A percentile compares a stretch with the other conserved stretches of the same genome.
Evolutionary conservation across 2,888 invertebrate species (phyloP).

Genomic region (Stenotaenia linearis): DNA sequence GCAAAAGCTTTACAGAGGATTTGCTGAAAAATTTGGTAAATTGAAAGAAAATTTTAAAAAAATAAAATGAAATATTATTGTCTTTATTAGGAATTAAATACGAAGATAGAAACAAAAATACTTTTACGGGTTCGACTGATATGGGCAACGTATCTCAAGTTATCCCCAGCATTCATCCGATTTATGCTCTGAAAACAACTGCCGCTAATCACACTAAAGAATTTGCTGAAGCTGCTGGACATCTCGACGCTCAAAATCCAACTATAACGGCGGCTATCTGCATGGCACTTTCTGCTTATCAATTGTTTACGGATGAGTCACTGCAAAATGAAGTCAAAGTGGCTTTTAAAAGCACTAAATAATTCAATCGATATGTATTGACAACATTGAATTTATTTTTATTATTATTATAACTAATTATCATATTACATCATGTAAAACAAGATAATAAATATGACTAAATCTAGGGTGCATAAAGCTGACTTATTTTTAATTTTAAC

Average conservation of each 20-base stretch:
- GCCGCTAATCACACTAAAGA: conserved; percentile 42
- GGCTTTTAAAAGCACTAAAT: conserved; percentile 35
- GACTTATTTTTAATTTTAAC: not conserved
- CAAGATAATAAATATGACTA: not conserved
- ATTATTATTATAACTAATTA: not conserved
- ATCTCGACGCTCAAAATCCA: conserved; percentile 37
- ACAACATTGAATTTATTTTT: not conserved
- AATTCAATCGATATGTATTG: not conserved
- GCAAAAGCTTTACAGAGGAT: conserved; percentile 41
- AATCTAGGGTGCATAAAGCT: not conserved
- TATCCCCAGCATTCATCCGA: conserved; percentile 44
- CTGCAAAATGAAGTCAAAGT: conserved; percentile 37
- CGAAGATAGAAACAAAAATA: conserved; percentile 33
- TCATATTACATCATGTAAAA: conserved; percentile 1
- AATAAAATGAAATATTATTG: not conserved
- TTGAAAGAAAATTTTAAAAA: not conserved
- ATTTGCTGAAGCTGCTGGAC: conserved; percentile 42
- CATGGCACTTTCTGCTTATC: conserved; percentile 41
- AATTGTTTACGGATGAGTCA: conserved; percentile 39
- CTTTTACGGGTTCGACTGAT: conserved; percentile 43
- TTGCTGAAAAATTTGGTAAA: conserved; percentile 41
- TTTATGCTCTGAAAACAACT: conserved; percentile 40
- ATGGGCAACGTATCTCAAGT: conserved; percentile 46
- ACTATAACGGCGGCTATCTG: conserved; percentile 40
- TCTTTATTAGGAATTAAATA: conserved; percentile 36